Evolutionary conservation across 2,113 vertebrate species (phyloP).

Genomic region (Bostrychus sinensis): DNA sequence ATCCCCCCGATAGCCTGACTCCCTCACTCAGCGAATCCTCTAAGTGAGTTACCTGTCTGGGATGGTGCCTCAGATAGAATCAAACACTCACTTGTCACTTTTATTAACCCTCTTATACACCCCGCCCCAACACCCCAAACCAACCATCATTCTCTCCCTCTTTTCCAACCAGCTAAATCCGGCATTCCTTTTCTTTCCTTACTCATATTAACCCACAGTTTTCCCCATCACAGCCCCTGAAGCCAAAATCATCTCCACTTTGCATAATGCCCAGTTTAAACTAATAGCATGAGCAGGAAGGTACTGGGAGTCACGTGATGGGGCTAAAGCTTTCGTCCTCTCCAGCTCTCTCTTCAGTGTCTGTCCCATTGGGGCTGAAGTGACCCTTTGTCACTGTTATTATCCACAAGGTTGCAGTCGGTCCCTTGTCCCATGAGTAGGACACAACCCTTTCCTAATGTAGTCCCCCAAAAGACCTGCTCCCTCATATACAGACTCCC

Average conservation of each 20-base stretch:
- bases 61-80: conserved; percentile 76
- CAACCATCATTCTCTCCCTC: conserved; percentile 45
- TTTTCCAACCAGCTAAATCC: conserved; percentile 52
- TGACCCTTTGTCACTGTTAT: conserved; percentile 68
- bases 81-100: conserved; percentile 80
- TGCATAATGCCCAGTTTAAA: conserved; percentile 77
- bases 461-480: conserved; percentile 52
- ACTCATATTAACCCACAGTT: conserved; percentile 64
- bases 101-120: conserved; percentile 76
- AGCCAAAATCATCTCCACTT: conserved; percentile 75
- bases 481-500: conserved; percentile 35
- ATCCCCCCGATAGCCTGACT: conserved; percentile 66
- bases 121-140: conserved; percentile 26
- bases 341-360: conserved; percentile 19
- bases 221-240: conserved; percentile 67
- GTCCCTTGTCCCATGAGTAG: conserved; percentile 61
- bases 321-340: conserved; percentile 48
- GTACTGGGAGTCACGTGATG: conserved; percentile 41
- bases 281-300: conserved; percentile 61
- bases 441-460: conserved; percentile 64
- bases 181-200: conserved; percentile 58
- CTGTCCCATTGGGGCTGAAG: conserved; percentile 34
- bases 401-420: conserved; percentile 68
- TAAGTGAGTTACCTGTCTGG: conserved; percentile 79
- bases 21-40: conserved; percentile 70